phyloP scores from a whole-genome alignment of 2,113 vertebrate species.

The Muscicapa adusta region DNA sequence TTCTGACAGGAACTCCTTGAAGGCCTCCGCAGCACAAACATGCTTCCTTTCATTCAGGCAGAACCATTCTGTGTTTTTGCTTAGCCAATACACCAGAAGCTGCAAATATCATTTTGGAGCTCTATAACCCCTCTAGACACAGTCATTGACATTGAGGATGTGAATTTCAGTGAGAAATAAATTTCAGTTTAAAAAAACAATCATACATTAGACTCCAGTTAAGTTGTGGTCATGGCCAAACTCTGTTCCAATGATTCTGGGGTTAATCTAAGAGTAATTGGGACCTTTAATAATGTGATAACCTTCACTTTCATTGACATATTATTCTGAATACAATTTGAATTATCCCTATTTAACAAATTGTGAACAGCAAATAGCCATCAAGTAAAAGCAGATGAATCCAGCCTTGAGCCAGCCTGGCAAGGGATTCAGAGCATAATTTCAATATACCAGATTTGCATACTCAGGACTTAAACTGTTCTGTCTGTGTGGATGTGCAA shows the following conservation, averaged over 20 bases:
- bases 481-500: not conserved
- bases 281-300: not conserved
- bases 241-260: not conserved
- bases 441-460: not conserved
- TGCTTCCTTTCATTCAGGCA: not conserved
- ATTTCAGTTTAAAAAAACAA: not conserved
- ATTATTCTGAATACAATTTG: not conserved
- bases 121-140: not conserved
- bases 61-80: not conserved
- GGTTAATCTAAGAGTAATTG: not conserved
- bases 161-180: not conserved
- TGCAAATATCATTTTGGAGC: not conserved
- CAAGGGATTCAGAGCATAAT: not conserved
- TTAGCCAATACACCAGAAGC: not conserved
- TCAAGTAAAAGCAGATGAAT: not conserved
- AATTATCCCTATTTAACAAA: not conserved
- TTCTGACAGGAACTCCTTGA: not conserved
- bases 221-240: not conserved
- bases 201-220: accelerated
- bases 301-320: not conserved
- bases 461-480: not conserved
- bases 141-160: not conserved
- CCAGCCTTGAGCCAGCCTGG: not conserved
- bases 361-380: not conserved
- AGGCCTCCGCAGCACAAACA: not conserved